phyloP scores from a whole-genome alignment of 64 coral and sea anemone genomes.

The Dendronephthya gigantea region DNA sequence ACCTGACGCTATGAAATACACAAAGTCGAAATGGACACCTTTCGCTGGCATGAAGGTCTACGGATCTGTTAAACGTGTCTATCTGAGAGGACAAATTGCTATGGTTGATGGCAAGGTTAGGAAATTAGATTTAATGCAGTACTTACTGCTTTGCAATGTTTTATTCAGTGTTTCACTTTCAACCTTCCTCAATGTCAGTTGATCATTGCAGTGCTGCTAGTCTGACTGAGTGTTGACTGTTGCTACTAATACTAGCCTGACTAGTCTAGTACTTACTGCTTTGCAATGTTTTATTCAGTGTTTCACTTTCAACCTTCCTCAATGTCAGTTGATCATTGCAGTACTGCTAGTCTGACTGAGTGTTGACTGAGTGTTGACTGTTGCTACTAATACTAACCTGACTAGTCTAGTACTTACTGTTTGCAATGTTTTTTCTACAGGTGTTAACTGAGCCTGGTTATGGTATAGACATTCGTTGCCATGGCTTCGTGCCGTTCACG shows the following conservation, averaged over 20 bases:
- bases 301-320: no score
- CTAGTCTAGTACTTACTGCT: no score
- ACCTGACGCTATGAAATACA: slow-evolving; percentile 78
- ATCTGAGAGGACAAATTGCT: slow-evolving; percentile 77
- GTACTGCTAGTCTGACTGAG: no score
- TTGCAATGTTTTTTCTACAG: slow-evolving; percentile 9
- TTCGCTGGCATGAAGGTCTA: slow-evolving; percentile 91
- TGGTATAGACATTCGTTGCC: slow-evolving; percentile 56
- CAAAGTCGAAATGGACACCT: slow-evolving; percentile 75
- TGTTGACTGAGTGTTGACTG: no score
- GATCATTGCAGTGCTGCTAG: not conserved
- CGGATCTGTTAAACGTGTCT: slow-evolving; percentile 74
- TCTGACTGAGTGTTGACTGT: no score
- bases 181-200: not conserved
- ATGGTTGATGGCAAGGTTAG: slow-evolving; percentile 92
- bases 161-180: no score
- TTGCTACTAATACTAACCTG: no score
- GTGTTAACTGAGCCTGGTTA: slow-evolving; percentile 59
- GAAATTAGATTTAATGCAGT: no score
- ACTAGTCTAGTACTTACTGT: not conserved
- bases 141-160: not conserved
- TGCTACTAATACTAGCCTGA: no score
- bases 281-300: no score
- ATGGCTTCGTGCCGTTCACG: slow-evolving; percentile 25
- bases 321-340: no score